Conservation (phyloP, 2,113 vertebrate species). For the Paramormyrops kingsleyae region DNA sequence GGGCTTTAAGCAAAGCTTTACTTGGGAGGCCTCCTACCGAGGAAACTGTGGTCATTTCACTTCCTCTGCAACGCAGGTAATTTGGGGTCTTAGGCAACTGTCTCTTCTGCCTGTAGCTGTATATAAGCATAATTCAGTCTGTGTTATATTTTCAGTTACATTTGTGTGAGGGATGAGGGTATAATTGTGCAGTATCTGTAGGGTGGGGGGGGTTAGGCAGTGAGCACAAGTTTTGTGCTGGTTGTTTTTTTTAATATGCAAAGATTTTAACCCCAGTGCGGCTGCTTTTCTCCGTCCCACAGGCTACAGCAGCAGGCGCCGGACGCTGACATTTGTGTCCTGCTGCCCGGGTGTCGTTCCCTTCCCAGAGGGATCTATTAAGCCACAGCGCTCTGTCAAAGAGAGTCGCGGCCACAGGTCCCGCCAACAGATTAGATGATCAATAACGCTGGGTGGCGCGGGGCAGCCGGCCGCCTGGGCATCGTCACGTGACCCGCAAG, state of each 20-base stretch:
- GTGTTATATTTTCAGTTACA: background rate
- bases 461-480: slow-evolving; percentile 32
- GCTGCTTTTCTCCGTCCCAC: slow-evolving; percentile 35
- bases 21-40: background rate
- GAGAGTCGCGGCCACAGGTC: slow-evolving; percentile 34
- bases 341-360: slow-evolving; percentile 47
- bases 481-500: background rate
- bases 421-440: slow-evolving; percentile 52
- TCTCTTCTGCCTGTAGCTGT: background rate
- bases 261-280: slow-evolving; percentile 9
- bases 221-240: background rate
- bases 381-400: slow-evolving; percentile 47
- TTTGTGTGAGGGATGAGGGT: background rate
- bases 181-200: background rate
- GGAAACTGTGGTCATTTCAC: background rate
- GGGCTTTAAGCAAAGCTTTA: background rate
- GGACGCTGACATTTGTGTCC: slow-evolving; percentile 53
- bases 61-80: background rate
- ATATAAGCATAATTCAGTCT: background rate
- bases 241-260: background rate
- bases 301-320: slow-evolving; percentile 41
- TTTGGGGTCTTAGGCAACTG: background rate
- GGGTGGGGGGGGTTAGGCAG: background rate
- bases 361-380: slow-evolving; percentile 63
- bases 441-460: slow-evolving; percentile 52